Base-by-base conservation (phyloP, 2,888 invertebrate species). In the Leptopilina myrica region DNA sequence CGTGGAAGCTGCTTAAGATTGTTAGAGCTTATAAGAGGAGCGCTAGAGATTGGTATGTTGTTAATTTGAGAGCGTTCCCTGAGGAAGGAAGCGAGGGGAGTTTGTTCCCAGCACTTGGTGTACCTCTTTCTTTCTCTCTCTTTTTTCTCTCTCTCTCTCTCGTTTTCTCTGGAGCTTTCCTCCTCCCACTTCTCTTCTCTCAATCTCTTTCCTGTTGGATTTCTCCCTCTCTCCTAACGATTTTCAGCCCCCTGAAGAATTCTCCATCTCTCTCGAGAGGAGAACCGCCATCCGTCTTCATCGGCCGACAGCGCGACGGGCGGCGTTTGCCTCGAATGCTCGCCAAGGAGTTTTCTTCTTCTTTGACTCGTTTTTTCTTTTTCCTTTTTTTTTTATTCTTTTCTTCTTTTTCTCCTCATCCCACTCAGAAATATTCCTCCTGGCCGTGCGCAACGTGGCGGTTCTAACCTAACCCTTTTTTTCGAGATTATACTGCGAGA, bases 281-380 rank as follows among this genome's bases (percentile, higher is more conserved):
- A 87, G 90, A 88, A 88, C 88, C 91, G 89, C 91, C 90, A 91
- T 92, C 89, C 91, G 90, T 92, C 91, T 92, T 92, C 91, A 92
- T 92, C 91, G 91, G 91, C 87, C 91, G 91, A 91, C 91, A 91
- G 91, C 91, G 86, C 91, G 90, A 92, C 91, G 91, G 91, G 91
- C 91, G 91, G 91, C 91, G 90, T 91, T 91, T 91, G 91, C 91
- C 90, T 91, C 91, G 90, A 91, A 91, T 90, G 89, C 90, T 90
- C 90, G 88, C 90, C 90, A 88, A 90, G 89, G 88, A 90, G 89
- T 89, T 89, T 89, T 90, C 89, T 90, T 89, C 89, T 87, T 86
- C 88, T 87, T 85, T 86, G 53, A 85, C 84, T 85, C 84, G 79
- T 82, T 83, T 75, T 65, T 43, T 77, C 65, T 79, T 80, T 81